phyloP scores from a whole-genome alignment of 2,888 invertebrate species.

The Conchocele bisecta region DNA sequence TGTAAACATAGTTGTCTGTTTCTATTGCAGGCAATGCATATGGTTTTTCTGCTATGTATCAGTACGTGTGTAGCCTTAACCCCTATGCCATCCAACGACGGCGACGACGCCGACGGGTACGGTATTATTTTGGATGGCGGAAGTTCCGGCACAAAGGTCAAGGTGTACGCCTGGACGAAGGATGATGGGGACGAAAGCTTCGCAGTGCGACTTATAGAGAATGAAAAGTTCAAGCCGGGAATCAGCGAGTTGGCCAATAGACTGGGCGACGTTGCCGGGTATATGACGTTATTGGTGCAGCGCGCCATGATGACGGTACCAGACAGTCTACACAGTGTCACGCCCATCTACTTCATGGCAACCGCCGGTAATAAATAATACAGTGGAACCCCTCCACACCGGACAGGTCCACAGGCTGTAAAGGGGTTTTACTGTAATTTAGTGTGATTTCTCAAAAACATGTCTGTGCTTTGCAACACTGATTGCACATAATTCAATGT shows the following conservation, averaged over 20 bases:
- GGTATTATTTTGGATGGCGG: slow-evolving; percentile 84
- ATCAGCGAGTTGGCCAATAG: slow-evolving; percentile 59
- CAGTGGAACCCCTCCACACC: no score
- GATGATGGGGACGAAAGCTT: background rate
- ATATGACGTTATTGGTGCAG: slow-evolving; percentile 80
- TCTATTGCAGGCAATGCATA: slow-evolving; percentile 58
- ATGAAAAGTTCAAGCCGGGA: slow-evolving; percentile 66
- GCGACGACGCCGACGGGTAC: slow-evolving; percentile 69
- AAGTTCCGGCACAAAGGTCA: slow-evolving; percentile 84
- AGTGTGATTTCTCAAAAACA: no score
- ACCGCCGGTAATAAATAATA: slow-evolving; percentile 80
- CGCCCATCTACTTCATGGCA: slow-evolving; percentile 84
- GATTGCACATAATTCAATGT: no score
- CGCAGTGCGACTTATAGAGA: slow-evolving; percentile 20
- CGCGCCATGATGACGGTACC: slow-evolving; percentile 81
- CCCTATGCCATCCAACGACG: no score
- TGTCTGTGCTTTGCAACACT: no score
- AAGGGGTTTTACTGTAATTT: no score
- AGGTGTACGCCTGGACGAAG: slow-evolving; percentile 82
- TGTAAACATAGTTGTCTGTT: no score
- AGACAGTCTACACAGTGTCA: slow-evolving; percentile 72
- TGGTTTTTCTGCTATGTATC: slow-evolving; percentile 56
- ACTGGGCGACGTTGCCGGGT: slow-evolving; percentile 42
- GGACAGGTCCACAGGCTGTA: no score
- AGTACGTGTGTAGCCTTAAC: no score